Base-by-base conservation (phyloP, 2,797 vertebrate species). In the Pipistrellus nathusii region DNA sequence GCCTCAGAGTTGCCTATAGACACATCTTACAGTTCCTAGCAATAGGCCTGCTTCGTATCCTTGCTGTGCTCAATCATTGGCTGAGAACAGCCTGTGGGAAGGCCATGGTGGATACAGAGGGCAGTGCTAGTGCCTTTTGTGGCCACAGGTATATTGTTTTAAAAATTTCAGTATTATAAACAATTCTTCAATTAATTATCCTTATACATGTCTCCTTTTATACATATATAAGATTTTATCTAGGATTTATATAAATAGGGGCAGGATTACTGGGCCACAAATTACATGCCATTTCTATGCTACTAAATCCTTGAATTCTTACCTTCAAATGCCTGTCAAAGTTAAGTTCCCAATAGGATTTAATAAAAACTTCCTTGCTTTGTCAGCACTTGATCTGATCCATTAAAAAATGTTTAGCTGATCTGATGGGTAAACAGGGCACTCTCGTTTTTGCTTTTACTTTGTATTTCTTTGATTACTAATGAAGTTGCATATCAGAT, bases 401-500 rank as follows among this genome's bases (percentile, higher is more conserved):
- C 44, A 30, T 53, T 93, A 91, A 64, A 91, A 93, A 85, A 57
- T 88, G 53, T 18, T 59, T 84, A 68, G 15, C 41, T 46, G 15
- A 53, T 72, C n/a, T 72, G 25, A 55, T 66, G 14, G 9, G 3
- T 41, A 87, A 69, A 78, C 5, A 71, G 30, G 38, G 12, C 51
- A 90, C 66, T 73, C 32, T 53, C 8, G 46, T 44, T 96, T 96
- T 75, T 82, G 17, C 57, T 68, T 68, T 87, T 53, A 82, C 85
- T 59, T 83, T 73, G 5, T 27, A 72, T 72, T 77, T 72, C 14
- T 71, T 13, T 76, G 72, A 59, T 32, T 41, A 44, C 4, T 71
- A 59, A 73, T 69, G 23, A 80, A 73, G 23, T 68, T 21, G 23
- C 25, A 62, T 4, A 71, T 57, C 30, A 66, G 38, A 41, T 7